A percentile compares a stretch with the other conserved stretches of the same genome.
Evolutionary conservation across 2,888 invertebrate species (phyloP).

Genomic region (Hipparchia sbordonii): DNA sequence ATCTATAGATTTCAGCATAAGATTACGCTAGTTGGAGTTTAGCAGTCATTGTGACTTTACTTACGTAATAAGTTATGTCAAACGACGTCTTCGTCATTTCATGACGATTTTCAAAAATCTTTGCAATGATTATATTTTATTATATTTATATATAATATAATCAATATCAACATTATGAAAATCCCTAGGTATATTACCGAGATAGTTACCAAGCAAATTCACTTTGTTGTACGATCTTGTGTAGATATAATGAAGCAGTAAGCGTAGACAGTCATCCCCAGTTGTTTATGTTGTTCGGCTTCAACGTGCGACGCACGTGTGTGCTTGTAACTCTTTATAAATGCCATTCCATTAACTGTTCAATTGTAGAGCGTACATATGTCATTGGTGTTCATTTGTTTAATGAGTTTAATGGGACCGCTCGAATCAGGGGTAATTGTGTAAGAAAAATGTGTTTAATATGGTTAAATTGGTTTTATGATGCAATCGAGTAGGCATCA

Average conservation of each 20-base stretch:
- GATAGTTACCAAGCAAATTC: not conserved
- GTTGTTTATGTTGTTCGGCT: conserved; percentile 37
- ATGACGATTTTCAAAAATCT: too few species aligned
- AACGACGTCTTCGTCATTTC: too few species aligned
- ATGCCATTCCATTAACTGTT: conserved; percentile 20
- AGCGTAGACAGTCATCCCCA: conserved; percentile 10
- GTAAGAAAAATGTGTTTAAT: conserved; percentile 22
- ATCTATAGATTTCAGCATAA: too few species aligned
- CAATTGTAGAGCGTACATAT: conserved; percentile 23
- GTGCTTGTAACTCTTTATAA: conserved; percentile 27
- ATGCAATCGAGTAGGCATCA: conserved; percentile 1
- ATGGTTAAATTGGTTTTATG: conserved; percentile 19
- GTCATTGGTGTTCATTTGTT: conserved; percentile 30
- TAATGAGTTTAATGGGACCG: conserved; percentile 26
- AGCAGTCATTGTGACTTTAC: too few species aligned
- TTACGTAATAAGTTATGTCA: too few species aligned
- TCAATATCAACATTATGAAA: too few species aligned
- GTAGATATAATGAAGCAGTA: not conserved
- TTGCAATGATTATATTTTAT: too few species aligned
- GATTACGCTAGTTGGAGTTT: too few species aligned
- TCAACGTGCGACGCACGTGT: conserved; percentile 56
- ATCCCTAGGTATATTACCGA: too few species aligned
- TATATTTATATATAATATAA: too few species aligned
- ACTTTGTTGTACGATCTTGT: not conserved
- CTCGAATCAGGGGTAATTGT: conserved; percentile 31